Evolutionary conservation across 1,140 invertebrate genomes (phyloP), one percentile per base, ranked within the genome.

Genomic region (Triops longicaudatus): DNA sequence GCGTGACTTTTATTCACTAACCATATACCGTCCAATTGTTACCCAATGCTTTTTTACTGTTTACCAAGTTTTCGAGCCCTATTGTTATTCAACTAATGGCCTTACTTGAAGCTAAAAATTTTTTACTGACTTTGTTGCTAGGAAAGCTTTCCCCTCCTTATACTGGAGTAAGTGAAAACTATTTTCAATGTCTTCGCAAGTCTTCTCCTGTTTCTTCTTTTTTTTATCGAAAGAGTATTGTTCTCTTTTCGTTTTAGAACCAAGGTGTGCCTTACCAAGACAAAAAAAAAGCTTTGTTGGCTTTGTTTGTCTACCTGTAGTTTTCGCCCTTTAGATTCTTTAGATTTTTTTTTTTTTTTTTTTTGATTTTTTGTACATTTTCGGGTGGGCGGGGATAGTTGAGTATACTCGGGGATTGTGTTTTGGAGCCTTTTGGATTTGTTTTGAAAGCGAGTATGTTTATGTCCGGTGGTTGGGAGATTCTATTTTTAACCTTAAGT

Each of bases 1-100:
- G 14, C 14, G 50, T 63, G 50, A 63, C 50, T 63, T 63, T 22
- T 17, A 63, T 63, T 63, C 50, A 63, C 50, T 63, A 63, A 63
- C 50, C 50, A 63, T 37, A 37, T 63, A 63, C 50, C 50, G 50
- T 63, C 50, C 50, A 63, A 63, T 63, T 63, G 50, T 63, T 63
- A 63, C 50, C 50, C 50, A 63, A 63, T 63, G 50, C 50, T 63
- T 63, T 22, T 63, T 63, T 37, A 37, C 50, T 22, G 14, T 63
- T 63, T 63, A 17, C 50, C 50, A 63, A 63, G 50, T 63, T 63
- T 63, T 63, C 22, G 50, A 63, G 6, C 31, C 31, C 31, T 14
- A 63, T 63, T n/a, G 50, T 63, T 22, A 22, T 37, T 37, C 50
- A 22, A 63, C 50, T 63, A 63, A 63, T 63, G 50, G 31, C 50